Base-by-base conservation (phyloP, 2,797 vertebrate species). In the Acropternis orthonyx region DNA sequence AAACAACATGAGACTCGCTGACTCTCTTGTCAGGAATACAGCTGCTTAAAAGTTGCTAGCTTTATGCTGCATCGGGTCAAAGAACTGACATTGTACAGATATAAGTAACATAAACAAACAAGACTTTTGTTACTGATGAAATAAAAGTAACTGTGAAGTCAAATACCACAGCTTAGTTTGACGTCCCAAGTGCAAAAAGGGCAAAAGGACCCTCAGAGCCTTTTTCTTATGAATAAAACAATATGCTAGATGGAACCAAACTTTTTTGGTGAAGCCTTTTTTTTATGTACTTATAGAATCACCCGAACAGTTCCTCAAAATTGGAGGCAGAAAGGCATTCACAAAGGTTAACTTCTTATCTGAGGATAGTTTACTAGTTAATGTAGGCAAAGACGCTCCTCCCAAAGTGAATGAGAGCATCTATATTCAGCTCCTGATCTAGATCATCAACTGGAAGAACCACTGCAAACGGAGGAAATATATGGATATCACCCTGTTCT, bases 341-440 rank as follows among this genome's bases (percentile, higher is more conserved):
- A 61, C 34, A 37, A 77, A 34, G 44, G 34, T 68, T 80, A 85
- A 61, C 17, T 71, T 76, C 55, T 51, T 63, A 75, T 74, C 24
- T 1, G 1, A 88, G 24, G 7, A 24, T 34, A 62, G 30, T 61
- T 75, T 69, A 76, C 76, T 37, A 74, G 44, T 37, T 75, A 79
- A 79, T 59, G 34, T 1, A 81, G 12, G 63, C 30, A 91, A 88
- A 90, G 24, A 85, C 36, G 32, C 44, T 80, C 49, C 76, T 88
- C 76, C 51, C 46, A 39, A 49, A 80, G 34, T 37, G 74, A 92
- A 5, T 74, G 77, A 93, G 41, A 80, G 49, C 41, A 83, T 69
- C 85, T 95, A 93, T 91, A 95, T 92, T 93, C 82, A 83, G 85
- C 61, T 89, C 62, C 52, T 89, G 68, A 94, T 91, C 89, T 91